phyloP scores from a whole-genome alignment of 2,797 vertebrate species.

The Gymnopithys bicolor region DNA sequence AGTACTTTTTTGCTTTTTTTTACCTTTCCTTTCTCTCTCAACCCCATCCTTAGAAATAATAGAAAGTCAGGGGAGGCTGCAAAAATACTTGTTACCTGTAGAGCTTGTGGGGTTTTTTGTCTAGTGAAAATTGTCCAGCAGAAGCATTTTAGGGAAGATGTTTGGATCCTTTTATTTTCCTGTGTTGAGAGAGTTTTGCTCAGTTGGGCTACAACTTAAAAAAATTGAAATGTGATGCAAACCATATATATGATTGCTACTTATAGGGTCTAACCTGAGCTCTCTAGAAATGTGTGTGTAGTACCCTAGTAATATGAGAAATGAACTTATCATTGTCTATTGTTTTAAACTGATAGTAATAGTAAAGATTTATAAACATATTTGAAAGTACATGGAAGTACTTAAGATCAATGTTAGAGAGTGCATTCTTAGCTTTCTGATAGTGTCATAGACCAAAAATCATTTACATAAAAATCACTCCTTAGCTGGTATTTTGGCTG shows the following conservation, averaged over 20 bases:
- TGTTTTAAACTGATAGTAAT: background rate
- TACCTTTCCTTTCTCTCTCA: background rate
- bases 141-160: background rate
- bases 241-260: background rate
- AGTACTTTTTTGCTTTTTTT: background rate
- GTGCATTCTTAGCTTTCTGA: background rate
- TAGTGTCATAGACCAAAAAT: background rate
- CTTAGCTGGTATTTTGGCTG: background rate
- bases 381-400: background rate
- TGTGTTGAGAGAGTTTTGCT: background rate
- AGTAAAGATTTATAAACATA: background rate
- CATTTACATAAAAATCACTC: background rate
- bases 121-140: background rate
- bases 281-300: background rate
- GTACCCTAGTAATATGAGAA: background rate
- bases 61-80: background rate
- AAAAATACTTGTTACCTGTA: background rate
- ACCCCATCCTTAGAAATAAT: background rate
- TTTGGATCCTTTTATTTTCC: background rate
- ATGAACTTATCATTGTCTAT: background rate
- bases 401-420: background rate
- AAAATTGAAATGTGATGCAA: background rate
- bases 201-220: background rate
- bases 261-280: background rate
- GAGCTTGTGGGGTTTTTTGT: fast-evolving